Evolutionary conservation across 2,888 invertebrate genomes (phyloP).

Genomic region (Cerastis leucographa): DNA sequence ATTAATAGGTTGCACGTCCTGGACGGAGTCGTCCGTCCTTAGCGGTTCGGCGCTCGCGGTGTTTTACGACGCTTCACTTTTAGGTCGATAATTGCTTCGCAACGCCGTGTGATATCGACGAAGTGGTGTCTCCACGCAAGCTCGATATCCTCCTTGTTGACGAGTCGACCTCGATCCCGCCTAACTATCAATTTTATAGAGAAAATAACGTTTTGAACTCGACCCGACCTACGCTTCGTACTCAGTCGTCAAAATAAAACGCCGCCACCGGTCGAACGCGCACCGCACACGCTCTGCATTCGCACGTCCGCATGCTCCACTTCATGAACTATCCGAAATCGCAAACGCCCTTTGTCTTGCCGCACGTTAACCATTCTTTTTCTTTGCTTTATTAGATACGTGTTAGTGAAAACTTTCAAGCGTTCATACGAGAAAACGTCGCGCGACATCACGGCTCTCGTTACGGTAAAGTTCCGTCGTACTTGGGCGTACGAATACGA

Average conservation of each 20-base stretch:
- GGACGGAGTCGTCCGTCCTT: conserved; percentile 39
- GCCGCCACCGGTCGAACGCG: conserved; percentile 11
- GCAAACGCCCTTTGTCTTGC: neutral
- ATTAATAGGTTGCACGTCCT: conserved; percentile 31
- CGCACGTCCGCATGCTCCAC: neutral
- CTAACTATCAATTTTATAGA: conserved; percentile 41
- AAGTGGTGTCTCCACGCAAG: conserved; percentile 32
- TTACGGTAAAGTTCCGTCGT: too few relatives aligned
- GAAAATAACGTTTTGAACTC: conserved; percentile 54
- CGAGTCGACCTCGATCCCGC: conserved; percentile 28
- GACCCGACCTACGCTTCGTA: conserved; percentile 43
- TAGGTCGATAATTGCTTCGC: conserved; percentile 38
- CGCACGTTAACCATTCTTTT: neutral
- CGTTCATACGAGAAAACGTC: conserved; percentile 3
- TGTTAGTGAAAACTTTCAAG: conserved; percentile 3
- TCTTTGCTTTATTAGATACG: neutral
- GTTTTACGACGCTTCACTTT: conserved; percentile 51
- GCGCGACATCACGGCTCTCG: neutral
- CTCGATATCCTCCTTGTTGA: conserved; percentile 46
- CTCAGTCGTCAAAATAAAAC: conserved; percentile 32
- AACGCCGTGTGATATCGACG: conserved; percentile 34
- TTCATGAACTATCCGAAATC: neutral
- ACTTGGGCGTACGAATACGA: neutral
- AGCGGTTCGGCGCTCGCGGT: conserved; percentile 45
- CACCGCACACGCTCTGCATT: neutral